Percentiles rank a stretch among this genome's conserved stretches.
Evolutionary conservation across 2,113 vertebrate species (phyloP).

Genomic region (Pao palembangensis): DNA sequence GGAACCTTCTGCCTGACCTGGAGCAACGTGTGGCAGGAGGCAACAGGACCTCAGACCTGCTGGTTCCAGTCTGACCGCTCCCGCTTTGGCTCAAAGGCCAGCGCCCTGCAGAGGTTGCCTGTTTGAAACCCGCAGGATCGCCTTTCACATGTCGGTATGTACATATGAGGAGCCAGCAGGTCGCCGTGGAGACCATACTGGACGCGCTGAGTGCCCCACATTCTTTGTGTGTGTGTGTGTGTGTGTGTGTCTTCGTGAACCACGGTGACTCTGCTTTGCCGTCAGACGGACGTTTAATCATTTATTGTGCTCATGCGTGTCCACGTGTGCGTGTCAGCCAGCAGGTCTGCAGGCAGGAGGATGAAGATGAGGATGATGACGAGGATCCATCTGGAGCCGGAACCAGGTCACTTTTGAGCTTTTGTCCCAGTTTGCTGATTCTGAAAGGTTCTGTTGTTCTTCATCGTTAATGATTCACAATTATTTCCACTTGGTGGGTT

Average conservation of each 20-base stretch:
- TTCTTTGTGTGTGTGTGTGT: background rate
- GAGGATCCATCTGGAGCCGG: conserved; percentile 40
- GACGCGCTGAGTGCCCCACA: background rate
- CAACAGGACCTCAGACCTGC: too few relatives aligned
- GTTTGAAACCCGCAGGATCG: background rate
- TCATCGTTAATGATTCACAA: conserved; percentile 20
- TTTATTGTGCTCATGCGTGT: background rate
- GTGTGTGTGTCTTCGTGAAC: background rate
- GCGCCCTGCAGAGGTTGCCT: too few relatives aligned
- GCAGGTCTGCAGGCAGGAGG: background rate
- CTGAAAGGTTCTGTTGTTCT: background rate
- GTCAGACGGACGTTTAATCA: too few relatives aligned
- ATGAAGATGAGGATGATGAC: background rate
- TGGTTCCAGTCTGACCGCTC: too few relatives aligned
- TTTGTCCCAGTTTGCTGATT: background rate
- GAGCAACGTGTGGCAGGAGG: too few relatives aligned
- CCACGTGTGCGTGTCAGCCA: too few relatives aligned
- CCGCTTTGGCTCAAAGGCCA: too few relatives aligned
- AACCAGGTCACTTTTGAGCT: conserved; percentile 31
- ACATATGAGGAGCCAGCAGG: conserved; percentile 9
- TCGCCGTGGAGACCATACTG: background rate
- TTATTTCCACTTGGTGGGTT: background rate
- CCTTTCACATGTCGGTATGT: conserved; percentile 27
- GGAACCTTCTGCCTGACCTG: too few relatives aligned
- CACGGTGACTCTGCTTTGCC: too few relatives aligned